Evolutionary conservation across 2,113 vertebrate genomes (phyloP), one percentile per base, ranked within the genome.

Genomic region (Colius striatus): DNA sequence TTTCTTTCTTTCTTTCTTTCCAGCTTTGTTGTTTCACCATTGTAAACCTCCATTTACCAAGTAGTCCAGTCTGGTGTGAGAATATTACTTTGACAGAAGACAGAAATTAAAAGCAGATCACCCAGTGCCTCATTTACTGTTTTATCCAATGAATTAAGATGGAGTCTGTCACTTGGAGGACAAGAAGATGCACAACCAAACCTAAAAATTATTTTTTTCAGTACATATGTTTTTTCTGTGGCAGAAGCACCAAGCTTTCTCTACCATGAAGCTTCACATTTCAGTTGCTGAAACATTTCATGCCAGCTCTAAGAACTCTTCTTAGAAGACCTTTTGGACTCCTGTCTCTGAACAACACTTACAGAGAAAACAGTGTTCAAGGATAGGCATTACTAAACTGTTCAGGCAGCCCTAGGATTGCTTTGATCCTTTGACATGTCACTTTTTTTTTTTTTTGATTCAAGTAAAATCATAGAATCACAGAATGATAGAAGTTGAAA

Each of bases 61-160:
- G 26, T 13, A 53, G 29, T 23, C 4, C 51, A 48, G 2, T 2
- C 57, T 14, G 1, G 4, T 60, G 8, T 43, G 53, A 85, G 25
- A 79, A 14, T 30, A 68, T 51, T 51, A 15, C 16, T 76, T 78
- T 60, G 32, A 67, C 10, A 78, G 57, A 78, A 58, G 13, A 21
- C 4, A 60, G 14, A 87, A 74, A 47, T 26, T 60, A 38, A 62
- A 91, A 87, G 26, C 19, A 63, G 25, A 63, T 75, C 19, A 32
- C 5, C 4, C 13, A 63, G 4, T 12, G 2, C 5, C 13, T 60
- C 25, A 11, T 65, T 77, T 57, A 63, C 11, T 23, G 5, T 10
- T 32, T 25, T 43, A 20, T 2, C 2, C 1, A 1, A 41, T 57
- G 16, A 86, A 3, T 19, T 54, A 4, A 3, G 1, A 19, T 13